Evolutionary conservation across 2,888 invertebrate species (phyloP), one percentile per base, ranked within the genome.

Genomic region (Dicycla oo): DNA sequence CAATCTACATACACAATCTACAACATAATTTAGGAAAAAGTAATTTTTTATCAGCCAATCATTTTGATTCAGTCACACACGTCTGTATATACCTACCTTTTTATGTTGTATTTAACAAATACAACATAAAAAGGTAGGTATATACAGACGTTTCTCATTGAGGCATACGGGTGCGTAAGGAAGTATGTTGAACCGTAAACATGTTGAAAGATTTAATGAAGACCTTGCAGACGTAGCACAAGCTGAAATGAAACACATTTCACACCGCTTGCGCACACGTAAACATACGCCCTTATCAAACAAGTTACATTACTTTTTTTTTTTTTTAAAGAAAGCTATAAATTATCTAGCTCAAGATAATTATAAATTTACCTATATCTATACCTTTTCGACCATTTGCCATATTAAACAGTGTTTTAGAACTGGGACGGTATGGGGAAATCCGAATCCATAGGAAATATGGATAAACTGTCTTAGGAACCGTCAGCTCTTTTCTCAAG

Each of bases 161-260:
- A 81, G 70, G 81, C 78, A 45, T 40, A 80, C 67, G 60, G 49
- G 60, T 57, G 66, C 61, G 83, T 79, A 85, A 83, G 82, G 84
- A 88, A 91, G 93, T 94, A 91, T 94, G 85, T 93, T 94, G 93
- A 94, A 94, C 94, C 87, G 89, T 93, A 91, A 92, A 93, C 92
- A 92, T 81, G 87, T 88, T 93, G 94, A 94, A 93, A 94, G 94
- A 94, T 92, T 89, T 90, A 90, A 89, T 90, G 92, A 94, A 95
- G 94, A 94, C 87, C 83, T 78, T 86, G 83, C 86, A 80, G 88
- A 83, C 84, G 66, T 45, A 65, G 47, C 34, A 54, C 49, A 49
- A 83, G 83, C 83, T 86, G 87, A 83, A 85, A 87, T 81, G 77
- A 84, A 84, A 84, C 77, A 88, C 88, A 56, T 40, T 23, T 10